Conservation (phyloP, 2,113 vertebrate species). For the Paramormyrops kingsleyae region DNA sequence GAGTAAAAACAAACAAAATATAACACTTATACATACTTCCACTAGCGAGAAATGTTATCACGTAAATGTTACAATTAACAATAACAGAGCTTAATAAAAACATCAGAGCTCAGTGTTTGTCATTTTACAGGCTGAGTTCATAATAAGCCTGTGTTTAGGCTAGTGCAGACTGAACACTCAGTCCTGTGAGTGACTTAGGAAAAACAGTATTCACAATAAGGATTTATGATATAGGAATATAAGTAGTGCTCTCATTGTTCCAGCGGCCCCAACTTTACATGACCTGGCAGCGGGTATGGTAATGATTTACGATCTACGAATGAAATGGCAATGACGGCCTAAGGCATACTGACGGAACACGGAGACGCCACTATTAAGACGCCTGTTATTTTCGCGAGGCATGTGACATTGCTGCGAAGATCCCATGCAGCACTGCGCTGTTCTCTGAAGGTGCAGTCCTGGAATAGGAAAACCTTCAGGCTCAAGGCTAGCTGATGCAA, state of each 20-base stretch:
- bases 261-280: not conserved
- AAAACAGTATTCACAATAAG: not conserved
- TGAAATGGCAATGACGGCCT: not conserved
- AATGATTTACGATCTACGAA: not conserved
- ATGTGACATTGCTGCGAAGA: slow-evolving; percentile 20
- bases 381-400: not conserved
- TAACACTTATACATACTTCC: not conserved
- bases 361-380: not conserved
- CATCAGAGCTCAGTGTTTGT: not conserved
- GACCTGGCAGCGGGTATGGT: not conserved
- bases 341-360: not conserved
- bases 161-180: not conserved
- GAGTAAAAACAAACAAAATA: not conserved
- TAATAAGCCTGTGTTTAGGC: not conserved
- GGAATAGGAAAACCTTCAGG: not conserved
- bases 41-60: not conserved
- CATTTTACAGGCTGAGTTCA: not conserved
- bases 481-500: not conserved
- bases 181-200: not conserved
- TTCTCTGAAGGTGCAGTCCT: not conserved
- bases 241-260: not conserved
- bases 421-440: slow-evolving; percentile 4
- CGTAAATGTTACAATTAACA: not conserved
- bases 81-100: not conserved
- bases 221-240: not conserved